Evolutionary conservation across 2,888 invertebrate genomes (phyloP), one percentile per base, ranked within the genome.

Genomic region (Diogma glabrata): DNA sequence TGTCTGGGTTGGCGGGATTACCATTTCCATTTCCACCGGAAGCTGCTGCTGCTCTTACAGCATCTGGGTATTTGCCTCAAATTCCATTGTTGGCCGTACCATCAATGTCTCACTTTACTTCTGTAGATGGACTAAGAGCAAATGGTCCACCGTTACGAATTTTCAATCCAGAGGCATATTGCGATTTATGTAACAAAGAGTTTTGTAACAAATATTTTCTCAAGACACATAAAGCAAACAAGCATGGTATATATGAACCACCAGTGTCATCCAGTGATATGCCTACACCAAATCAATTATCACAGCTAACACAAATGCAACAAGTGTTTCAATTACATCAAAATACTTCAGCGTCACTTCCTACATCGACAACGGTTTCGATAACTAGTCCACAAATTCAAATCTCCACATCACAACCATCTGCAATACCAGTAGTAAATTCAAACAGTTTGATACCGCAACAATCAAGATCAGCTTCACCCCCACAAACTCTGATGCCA

Each of bases 121-220:
- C 33, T n/a, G 65, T 67, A 1, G 70, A 71, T 40, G 66, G 67
- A 1, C 56, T 70, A 1, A 62, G 72, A 26, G 64, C 63, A 53
- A 62, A 64, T n/a, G 66, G 69, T 56, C 74, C 78, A 51, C 82
- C 84, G 1, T 75, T 86, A 53, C 75, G 90, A 61, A 94, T 95
- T 62, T 95, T 95, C 69, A 95, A 96, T 71, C 92, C 89, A 2
- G 96, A 96, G 70, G 94, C 95, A 16, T 96, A 91, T 71, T 97
- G 97, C 70, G 92, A 94, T 66, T 78, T 95, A 53, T 97, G 97
- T 76, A 93, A 95, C 73, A 93, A 95, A 67, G 96, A 96, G 72
- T 97, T 97, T 71, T 96, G 96, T 74, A 95, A 96, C 75, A 95
- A 95, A 67, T 95, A 96, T 72, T 96, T 95, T 70, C 76, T 97